These are phyloP conservation scores for Ictalurus furcatus DNA, from an alignment of 2,113 vertebrate species.

Conservation along the genomic window DNA sequence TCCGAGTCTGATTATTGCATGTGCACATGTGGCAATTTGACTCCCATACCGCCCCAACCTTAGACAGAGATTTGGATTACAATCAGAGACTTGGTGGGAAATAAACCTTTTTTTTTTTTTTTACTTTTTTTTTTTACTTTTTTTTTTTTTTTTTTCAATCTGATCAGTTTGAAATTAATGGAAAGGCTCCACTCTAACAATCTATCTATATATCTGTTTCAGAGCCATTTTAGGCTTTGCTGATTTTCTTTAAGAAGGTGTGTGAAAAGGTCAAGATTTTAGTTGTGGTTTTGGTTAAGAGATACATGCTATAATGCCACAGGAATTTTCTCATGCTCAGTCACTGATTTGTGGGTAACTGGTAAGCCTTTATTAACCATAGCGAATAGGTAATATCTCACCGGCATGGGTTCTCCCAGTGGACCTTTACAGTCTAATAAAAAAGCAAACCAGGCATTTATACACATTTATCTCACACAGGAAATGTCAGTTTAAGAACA, in stretches of 20 bases:
- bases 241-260: background rate
- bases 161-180: background rate
- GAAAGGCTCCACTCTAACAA: background rate
- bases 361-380: background rate
- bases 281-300: background rate
- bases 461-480: background rate
- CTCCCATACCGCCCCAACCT: constrained; percentile 69
- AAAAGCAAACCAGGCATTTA: background rate
- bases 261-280: background rate
- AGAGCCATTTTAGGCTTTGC: background rate
- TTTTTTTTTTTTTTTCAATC: background rate
- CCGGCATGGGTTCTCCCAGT: constrained; percentile 62
- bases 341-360: background rate
- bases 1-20: constrained; percentile 63
- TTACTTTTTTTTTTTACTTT: background rate
- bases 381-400: constrained; percentile 38
- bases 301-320: background rate
- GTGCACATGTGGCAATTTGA: constrained; percentile 65
- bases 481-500: background rate
- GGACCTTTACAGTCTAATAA: constrained; percentile 68
- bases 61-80: background rate
- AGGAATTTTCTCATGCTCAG: background rate
- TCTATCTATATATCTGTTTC: background rate
- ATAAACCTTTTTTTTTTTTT: background rate
- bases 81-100: background rate